Base-by-base conservation (phyloP, 2,888 invertebrate genomes). In the Meteorus colon region DNA sequence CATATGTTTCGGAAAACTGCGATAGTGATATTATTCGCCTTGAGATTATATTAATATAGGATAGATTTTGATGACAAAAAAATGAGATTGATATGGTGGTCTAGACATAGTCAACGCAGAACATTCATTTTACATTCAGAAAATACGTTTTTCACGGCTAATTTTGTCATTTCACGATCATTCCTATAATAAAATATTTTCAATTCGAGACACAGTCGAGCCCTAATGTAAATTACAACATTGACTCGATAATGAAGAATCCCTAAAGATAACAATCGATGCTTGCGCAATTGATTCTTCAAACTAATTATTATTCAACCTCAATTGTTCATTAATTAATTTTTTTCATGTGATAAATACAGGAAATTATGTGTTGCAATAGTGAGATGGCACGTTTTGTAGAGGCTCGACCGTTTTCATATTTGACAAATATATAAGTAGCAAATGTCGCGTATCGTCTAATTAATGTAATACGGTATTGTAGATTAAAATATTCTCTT, bases 171-270 rank as follows among this genome's bases (percentile, higher is more conserved):
- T 75, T 70, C 78, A 74, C 67, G 79, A 76, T 79, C 83, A 81
- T 84, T 85, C 86, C 86, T 84, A 86, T 86, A 85, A 82, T 85
- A 85, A 87, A 84, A 86, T 86, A 83, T 86, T 85, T 84, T 83
- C 87, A 85, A 85, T 82, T 79, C 77, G 76, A 77, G 34, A 24
- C 19, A 65, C 60, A 71, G 71, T 60, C 60, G 71, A 71, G 60
- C 48, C 66, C 66, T 62, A 27, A 72, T 51, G 63, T 69, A 45
- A 76, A 70, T 66, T 66, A 41, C 37, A 37, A 12, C 41, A 65
- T 34, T 41, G 19, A 34, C 37, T 34, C 8, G 37, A 37, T 34
- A 65, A 34, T 41, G n/a, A 65, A 65, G 31, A 62, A 34, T 65
- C 41, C n/a, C 37, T 16, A n/a, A 5, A 24, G 16, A 65, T 65